Evolutionary conservation across 2,888 invertebrate species (phyloP).

Genomic region (Disparrhopalites patrizii): DNA sequence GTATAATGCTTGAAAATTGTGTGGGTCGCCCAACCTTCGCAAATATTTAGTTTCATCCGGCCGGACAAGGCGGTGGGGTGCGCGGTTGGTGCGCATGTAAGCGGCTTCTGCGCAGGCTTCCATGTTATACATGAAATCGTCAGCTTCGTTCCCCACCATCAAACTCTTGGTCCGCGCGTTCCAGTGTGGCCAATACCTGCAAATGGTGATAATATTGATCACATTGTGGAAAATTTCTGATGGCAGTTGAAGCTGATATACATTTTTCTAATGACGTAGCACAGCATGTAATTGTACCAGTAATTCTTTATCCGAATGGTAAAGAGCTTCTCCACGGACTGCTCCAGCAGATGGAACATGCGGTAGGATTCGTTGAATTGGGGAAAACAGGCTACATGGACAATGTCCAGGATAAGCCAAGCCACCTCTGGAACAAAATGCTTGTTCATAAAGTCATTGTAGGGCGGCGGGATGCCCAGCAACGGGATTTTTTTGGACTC

Average conservation of each 20-base stretch:
- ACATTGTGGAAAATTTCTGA: neutral
- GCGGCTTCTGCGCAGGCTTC: conserved; percentile 41
- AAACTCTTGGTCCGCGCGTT: conserved; percentile 34
- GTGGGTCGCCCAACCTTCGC: conserved; percentile 28
- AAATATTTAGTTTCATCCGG: conserved; percentile 34
- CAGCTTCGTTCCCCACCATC: conserved; percentile 37
- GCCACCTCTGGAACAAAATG: conserved; percentile 45
- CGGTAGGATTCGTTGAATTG: conserved; percentile 45
- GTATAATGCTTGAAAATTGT: neutral
- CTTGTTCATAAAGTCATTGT: conserved; percentile 8
- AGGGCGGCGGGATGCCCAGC: conserved; percentile 6
- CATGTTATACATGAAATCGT: conserved; percentile 38
- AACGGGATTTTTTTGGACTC: neutral
- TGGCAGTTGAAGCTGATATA: neutral
- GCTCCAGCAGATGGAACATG: conserved; percentile 45
- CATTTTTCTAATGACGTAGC: neutral
- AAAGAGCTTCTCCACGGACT: conserved; percentile 42
- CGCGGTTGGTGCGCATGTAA: conserved; percentile 31
- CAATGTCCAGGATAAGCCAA: conserved; percentile 42
- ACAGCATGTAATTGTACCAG: conserved; percentile 31
- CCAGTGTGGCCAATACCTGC: conserved; percentile 43
- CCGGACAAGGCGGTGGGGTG: conserved; percentile 34
- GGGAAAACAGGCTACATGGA: conserved; percentile 43
- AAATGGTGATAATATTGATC: conserved; percentile 32
- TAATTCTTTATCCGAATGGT: conserved; percentile 44